phyloP scores from a whole-genome alignment of 2,113 vertebrate genomes.

The Anhinga anhinga region DNA sequence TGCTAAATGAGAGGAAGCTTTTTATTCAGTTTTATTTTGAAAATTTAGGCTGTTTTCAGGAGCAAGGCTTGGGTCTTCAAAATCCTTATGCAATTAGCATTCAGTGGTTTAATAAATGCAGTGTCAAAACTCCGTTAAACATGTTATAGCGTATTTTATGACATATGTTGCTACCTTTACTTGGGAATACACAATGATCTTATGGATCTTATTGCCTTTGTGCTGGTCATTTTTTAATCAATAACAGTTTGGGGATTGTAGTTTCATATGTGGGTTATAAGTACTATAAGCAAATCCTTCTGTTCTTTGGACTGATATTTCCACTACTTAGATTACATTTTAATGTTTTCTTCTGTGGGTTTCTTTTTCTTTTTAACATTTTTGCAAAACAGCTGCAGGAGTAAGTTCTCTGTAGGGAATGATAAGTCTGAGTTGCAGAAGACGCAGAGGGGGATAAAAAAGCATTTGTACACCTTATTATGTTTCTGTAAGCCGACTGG shows the following conservation, averaged over 20 bases:
- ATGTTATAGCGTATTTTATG: not conserved
- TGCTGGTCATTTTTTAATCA: not conserved
- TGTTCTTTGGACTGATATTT: not conserved
- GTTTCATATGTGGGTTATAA: not conserved
- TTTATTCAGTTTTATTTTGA: not conserved
- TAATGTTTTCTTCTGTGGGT: not conserved
- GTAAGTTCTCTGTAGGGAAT: not conserved
- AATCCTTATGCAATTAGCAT: not conserved
- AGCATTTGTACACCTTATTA: not conserved
- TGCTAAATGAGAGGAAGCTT: not conserved
- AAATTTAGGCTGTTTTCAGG: not conserved
- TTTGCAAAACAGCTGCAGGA: not conserved
- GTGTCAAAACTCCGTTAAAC: not conserved
- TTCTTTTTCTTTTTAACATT: not conserved
- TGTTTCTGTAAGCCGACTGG: not conserved
- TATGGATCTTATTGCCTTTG: not conserved
- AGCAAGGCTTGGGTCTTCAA: not conserved
- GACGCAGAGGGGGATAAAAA: accelerated
- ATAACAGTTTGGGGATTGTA: not conserved
- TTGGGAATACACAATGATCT: not conserved
- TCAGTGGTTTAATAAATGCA: not conserved
- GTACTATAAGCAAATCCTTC: not conserved
- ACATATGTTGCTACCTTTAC: not conserved
- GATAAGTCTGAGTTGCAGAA: not conserved
- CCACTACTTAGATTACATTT: not conserved